A percentile compares a stretch with the other conserved stretches of the same genome.
Conservation (phyloP, 2,113 vertebrate species). For the Siphamia tubifer region DNA sequence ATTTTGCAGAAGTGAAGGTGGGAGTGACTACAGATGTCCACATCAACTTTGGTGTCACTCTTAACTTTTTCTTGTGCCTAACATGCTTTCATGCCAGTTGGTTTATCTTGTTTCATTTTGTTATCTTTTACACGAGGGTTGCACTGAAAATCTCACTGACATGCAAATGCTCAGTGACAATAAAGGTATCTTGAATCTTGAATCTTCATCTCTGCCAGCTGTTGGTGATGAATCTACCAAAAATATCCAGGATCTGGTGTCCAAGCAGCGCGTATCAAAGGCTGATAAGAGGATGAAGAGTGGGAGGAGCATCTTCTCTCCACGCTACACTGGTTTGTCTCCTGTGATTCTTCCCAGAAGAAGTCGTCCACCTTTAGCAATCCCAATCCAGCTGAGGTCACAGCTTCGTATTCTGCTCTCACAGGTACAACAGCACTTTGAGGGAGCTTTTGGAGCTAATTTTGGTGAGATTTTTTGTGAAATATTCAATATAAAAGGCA, state of each 20-base stretch:
- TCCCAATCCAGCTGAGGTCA: conserved; percentile 82
- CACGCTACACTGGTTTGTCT: background rate
- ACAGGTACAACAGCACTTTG: conserved; percentile 21
- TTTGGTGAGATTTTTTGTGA: no score
- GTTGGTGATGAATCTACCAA: conserved; percentile 84
- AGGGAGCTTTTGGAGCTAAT: background rate
- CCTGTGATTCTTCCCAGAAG: conserved; percentile 58
- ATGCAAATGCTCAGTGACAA: no score
- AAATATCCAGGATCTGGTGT: conserved; percentile 83
- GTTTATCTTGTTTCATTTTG: no score
- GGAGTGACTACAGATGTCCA: no score
- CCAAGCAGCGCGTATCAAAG: conserved; percentile 78
- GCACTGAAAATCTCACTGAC: no score
- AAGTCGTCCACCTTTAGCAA: conserved; percentile 59
- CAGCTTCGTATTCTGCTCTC: conserved; percentile 85
- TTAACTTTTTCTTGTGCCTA: no score
- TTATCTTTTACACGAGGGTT: no score
- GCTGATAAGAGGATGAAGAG: conserved; percentile 8
- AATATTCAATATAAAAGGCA: no score
- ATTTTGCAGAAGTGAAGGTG: no score
- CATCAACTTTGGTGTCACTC: no score
- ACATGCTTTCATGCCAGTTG: no score
- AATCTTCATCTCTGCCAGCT: conserved; percentile 63
- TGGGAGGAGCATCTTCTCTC: background rate
- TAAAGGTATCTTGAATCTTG: no score